Evolutionary conservation across 2,888 invertebrate species (phyloP).

Genomic region (Rhagonycha lutea): DNA sequence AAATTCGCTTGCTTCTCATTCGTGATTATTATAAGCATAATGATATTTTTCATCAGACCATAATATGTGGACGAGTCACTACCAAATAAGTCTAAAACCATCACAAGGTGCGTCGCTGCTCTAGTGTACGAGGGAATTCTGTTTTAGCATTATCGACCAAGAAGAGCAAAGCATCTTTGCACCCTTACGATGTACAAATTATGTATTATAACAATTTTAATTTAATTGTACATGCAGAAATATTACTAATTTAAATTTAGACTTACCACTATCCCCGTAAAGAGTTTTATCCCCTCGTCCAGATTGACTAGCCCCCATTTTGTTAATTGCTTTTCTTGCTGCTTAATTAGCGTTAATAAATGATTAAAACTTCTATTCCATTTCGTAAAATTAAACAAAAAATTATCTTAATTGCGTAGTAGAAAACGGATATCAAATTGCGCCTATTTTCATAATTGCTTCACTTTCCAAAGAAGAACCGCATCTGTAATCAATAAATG

Average conservation of each 20-base stretch:
- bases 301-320: constrained; percentile 59
- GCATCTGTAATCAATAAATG: constrained; percentile 20
- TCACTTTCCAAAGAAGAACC: constrained; percentile 3
- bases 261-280: constrained; percentile 57
- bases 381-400: background rate
- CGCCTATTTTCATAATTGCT: constrained; percentile 15
- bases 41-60: no score
- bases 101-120: no score
- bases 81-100: no score
- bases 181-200: no score
- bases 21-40: no score
- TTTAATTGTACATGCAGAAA: background rate
- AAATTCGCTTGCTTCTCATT: no score
- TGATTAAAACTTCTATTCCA: background rate
- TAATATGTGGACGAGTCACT: no score
- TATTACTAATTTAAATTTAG: background rate
- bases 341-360: background rate
- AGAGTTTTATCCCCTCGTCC: constrained; percentile 52
- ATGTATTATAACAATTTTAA: no score
- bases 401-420: constrained; percentile 6
- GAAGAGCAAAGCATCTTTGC: no score
- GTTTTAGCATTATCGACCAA: no score
- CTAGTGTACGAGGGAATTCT: no score
- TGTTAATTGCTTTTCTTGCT: constrained; percentile 27
- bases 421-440: constrained; percentile 1